Evolutionary conservation across 2,797 vertebrate genomes (phyloP).

Genomic region (Enteromius argenteus): DNA sequence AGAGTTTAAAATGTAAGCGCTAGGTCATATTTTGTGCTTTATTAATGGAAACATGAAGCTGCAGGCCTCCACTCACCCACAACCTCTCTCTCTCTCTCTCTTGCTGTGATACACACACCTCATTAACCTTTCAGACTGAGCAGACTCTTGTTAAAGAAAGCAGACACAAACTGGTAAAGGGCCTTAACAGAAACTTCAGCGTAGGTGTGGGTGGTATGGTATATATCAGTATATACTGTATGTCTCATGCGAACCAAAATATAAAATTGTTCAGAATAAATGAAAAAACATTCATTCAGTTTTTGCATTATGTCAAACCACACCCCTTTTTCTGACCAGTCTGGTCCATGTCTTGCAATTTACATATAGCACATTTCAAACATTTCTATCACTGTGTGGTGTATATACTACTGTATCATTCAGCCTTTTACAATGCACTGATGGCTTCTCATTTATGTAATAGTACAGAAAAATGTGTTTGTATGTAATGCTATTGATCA

Average conservation of each 20-base stretch:
- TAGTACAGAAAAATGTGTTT: conserved; percentile 61
- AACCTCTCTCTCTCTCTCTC: not conserved
- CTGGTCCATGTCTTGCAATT: not conserved
- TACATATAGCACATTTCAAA: not conserved
- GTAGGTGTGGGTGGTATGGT: not conserved
- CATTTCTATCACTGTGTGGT: not conserved
- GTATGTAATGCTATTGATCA: conserved; percentile 73
- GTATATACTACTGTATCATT: not conserved
- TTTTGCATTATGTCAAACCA: not conserved
- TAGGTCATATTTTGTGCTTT: not conserved
- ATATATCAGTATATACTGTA: conserved; percentile 8
- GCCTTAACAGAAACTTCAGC: not conserved
- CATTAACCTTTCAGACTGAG: conserved; percentile 62
- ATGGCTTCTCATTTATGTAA: conserved; percentile 3
- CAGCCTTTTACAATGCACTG: not conserved
- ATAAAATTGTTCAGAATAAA: conserved; percentile 4
- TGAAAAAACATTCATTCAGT: not conserved
- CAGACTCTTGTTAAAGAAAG: conserved; percentile 45
- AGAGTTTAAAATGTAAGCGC: not conserved
- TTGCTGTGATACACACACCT: conserved; percentile 65
- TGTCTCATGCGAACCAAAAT: not conserved
- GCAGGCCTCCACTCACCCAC: conserved; percentile 60
- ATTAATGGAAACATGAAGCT: conserved; percentile 43
- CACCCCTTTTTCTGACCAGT: not conserved
- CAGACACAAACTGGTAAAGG: conserved; percentile 12